Base-by-base conservation (phyloP, 1,140 invertebrate species). In the Hyles euphorbiae region DNA sequence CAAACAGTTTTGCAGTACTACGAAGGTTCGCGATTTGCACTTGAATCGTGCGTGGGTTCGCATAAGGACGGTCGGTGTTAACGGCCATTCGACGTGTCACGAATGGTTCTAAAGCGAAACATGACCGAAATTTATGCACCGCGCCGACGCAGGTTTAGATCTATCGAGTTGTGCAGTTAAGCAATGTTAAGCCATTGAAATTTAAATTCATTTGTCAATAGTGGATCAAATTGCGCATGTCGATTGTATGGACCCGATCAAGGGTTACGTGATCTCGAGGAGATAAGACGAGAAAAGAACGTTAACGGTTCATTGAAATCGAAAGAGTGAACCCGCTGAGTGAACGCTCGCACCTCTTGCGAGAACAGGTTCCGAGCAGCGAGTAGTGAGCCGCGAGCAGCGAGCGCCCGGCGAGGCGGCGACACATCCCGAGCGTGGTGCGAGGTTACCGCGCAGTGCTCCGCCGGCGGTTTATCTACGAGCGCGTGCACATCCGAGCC, bases 261-360 rank as follows among this genome's bases (percentile, higher is more conserved):
- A 40, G 60, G 61, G 69, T 81, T 83, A 78, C 76, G 72, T 72
- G 78, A 73, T 78, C 72, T 68, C 60, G 64, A 62, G 66, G 64
- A 72, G 78, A 84, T 84, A 80, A 78, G 78, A 75, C 57, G 70
- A 75, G 71, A 77, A 74, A 81, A 82, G 70, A 78, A 74, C 75
- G 74, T 84, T 84, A 87, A 87, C 83, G 83, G 86, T 88, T 88
- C 81, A 88, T 84, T 84, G 81, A 85, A 87, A 88, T 78, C 80
- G 76, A 87, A 83, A 86, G 78, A 84, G 72, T 65, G 67, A 65
- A 70, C 67, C 59, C 62, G 61, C 63, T 63, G 71, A 76, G 74
- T 76, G 76, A 83, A 74, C 74, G 75, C 74, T 68, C 70, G 68
- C 59, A 63, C 63, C 68, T 65, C 65, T 61, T 46, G 53, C 64